Conservation (phyloP, 2,888 invertebrate genomes). For the Himalopsyche japonica region DNA sequence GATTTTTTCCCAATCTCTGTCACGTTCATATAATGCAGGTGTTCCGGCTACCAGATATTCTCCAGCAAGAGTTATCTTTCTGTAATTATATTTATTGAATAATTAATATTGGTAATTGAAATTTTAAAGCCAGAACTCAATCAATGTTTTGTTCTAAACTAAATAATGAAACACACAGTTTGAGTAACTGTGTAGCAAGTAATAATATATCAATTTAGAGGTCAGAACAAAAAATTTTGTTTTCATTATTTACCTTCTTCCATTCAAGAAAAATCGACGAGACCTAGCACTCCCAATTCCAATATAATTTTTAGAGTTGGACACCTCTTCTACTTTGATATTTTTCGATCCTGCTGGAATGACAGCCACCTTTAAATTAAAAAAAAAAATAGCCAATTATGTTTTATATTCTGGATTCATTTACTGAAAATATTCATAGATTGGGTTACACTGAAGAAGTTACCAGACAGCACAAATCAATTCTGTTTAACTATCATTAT, state of each 20-base stretch:
- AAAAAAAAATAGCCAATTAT: neutral
- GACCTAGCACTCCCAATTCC: constrained; percentile 73
- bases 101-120: neutral
- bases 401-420: neutral
- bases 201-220: too few species aligned
- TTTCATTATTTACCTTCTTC: constrained; percentile 64
- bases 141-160: too few species aligned
- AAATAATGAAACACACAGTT: too few species aligned
- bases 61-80: constrained; percentile 71
- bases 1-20: constrained; percentile 78
- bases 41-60: constrained; percentile 83
- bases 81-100: constrained; percentile 46
- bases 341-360: constrained; percentile 81
- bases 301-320: constrained; percentile 76
- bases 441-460: too few species aligned
- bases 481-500: too few species aligned
- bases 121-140: neutral
- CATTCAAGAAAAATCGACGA: constrained; percentile 77
- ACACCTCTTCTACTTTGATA: constrained; percentile 75
- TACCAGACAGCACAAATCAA: too few species aligned
- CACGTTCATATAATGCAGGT: constrained; percentile 76
- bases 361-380: constrained; percentile 61
- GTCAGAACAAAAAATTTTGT: neutral
- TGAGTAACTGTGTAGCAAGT: too few species aligned
- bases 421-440: too few species aligned